These are phyloP conservation scores for Drosophila virilis DNA, from an alignment of 1,140 invertebrate species.

Conservation along the genomic window DNA sequence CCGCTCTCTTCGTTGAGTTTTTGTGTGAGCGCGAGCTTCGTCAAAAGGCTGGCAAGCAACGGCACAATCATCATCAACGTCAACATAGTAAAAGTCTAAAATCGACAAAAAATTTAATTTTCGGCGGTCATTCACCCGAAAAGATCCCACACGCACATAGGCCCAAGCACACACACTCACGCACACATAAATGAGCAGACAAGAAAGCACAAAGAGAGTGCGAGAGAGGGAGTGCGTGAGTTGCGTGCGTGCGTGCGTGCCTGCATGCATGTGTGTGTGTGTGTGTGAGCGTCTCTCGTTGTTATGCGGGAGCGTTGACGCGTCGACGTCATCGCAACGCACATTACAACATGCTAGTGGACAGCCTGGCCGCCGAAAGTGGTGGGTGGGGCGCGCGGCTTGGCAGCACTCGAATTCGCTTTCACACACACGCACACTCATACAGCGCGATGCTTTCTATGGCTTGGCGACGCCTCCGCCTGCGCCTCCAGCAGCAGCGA, in stretches of 20 bases:
- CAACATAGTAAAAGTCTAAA: constrained; percentile 84
- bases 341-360: constrained; percentile 44
- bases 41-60: constrained; percentile 38
- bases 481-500: background rate
- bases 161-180: constrained; percentile 8
- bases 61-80: constrained; percentile 68
- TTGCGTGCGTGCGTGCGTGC: constrained; percentile 18
- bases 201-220: constrained; percentile 27
- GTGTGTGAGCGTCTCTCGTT: constrained; percentile 22
- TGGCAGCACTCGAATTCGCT: constrained; percentile 43
- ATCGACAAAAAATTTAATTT: constrained; percentile 83
- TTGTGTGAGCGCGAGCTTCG: constrained; percentile 47
- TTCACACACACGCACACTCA: constrained; percentile 43
- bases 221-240: constrained; percentile 30
- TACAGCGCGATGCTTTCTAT: constrained; percentile 45
- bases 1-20: background rate
- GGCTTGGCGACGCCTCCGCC: constrained; percentile 33
- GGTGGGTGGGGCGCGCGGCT: background rate
- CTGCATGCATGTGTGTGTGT: constrained; percentile 8
- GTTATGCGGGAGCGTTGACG: constrained; percentile 54
- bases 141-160: constrained; percentile 44
- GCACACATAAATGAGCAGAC: constrained; percentile 10
- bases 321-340: constrained; percentile 53
- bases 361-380: background rate
- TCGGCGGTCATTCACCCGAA: constrained; percentile 84